phyloP scores from a whole-genome alignment of 2,888 invertebrate genomes.

The Parasteatoda lunata region DNA sequence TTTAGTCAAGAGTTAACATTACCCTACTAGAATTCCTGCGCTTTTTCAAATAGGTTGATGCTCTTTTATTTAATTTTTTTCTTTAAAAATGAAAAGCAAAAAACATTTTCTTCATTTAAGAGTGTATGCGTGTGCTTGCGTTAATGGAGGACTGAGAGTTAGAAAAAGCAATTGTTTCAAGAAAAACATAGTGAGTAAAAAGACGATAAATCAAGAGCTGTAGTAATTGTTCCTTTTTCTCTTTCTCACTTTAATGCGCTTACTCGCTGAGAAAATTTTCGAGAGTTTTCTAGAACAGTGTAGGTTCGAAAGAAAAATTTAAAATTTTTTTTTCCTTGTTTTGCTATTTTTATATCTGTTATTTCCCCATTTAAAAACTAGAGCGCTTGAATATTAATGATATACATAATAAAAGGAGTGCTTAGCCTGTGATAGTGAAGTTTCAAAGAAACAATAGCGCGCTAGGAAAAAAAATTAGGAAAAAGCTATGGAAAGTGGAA shows the following conservation, averaged over 20 bases:
- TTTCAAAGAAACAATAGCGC: not conserved
- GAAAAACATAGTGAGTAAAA: not conserved
- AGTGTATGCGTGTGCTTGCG: not conserved
- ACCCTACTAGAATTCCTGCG: not conserved
- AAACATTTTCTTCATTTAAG: not conserved
- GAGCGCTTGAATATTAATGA: conserved; percentile 1
- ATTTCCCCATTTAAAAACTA: not conserved
- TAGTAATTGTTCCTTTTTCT: not conserved
- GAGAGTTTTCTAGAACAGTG: not conserved
- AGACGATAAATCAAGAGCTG: conserved; percentile 3
- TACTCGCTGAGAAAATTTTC: not conserved
- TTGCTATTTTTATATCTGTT: conserved; percentile 3
- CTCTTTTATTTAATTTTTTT: too few species aligned
- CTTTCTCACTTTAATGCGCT: conserved; percentile 5
- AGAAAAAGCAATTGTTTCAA: conserved; percentile 3
- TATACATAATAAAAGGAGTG: not conserved
- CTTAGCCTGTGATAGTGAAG: not conserved
- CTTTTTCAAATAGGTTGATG: too few species aligned
- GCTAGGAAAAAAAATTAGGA: not conserved
- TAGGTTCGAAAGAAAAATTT: not conserved
- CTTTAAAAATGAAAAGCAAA: not conserved
- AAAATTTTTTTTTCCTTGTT: not conserved
- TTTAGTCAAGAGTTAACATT: not conserved
- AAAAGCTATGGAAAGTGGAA: not conserved
- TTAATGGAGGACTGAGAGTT: not conserved